phyloP scores from a whole-genome alignment of 2,113 vertebrate genomes.

The Salvelinus sp. region DNA sequence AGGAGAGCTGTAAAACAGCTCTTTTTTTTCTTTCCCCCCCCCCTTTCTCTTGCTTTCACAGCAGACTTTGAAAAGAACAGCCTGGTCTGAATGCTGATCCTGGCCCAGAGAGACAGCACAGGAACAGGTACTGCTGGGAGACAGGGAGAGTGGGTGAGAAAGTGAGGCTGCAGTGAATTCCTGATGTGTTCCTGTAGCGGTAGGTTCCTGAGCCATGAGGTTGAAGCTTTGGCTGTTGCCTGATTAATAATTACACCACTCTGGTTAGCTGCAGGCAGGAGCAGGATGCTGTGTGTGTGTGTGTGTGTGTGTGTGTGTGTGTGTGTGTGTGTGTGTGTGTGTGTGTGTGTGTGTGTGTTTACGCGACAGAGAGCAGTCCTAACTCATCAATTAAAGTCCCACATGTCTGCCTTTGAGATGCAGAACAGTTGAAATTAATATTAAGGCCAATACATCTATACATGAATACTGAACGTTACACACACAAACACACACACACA shows the following conservation, averaged over 20 bases:
- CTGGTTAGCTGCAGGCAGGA: slow-evolving; percentile 8
- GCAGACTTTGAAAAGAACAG: slow-evolving; percentile 22
- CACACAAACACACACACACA: slow-evolving; percentile 31
- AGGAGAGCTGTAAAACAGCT: slow-evolving; percentile 66
- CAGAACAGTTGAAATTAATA: slow-evolving; percentile 35
- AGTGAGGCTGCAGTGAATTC: slow-evolving; percentile 50
- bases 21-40: slow-evolving; percentile 18
- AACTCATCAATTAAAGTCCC: slow-evolving; percentile 12
- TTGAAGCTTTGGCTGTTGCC: slow-evolving; percentile 44
- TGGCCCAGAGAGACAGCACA: slow-evolving; percentile 46
- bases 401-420: slow-evolving; percentile 38
- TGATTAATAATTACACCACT: slow-evolving; percentile 58
- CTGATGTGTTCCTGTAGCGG: slow-evolving; percentile 44
- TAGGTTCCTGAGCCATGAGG: slow-evolving; percentile 54
- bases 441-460: too few species aligned
- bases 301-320: slow-evolving; percentile 3
- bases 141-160: slow-evolving; percentile 55
- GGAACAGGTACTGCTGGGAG: slow-evolving; percentile 57
- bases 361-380: slow-evolving; percentile 21
- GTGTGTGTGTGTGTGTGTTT: slow-evolving; percentile 6
- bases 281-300: background rate
- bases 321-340: slow-evolving; percentile 3
- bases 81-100: slow-evolving; percentile 64
- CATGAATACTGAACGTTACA: background rate
- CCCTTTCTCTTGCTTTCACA: slow-evolving; percentile 24